Conservation (phyloP, 2,797 vertebrate species). For the Acipenser ruthenus region DNA sequence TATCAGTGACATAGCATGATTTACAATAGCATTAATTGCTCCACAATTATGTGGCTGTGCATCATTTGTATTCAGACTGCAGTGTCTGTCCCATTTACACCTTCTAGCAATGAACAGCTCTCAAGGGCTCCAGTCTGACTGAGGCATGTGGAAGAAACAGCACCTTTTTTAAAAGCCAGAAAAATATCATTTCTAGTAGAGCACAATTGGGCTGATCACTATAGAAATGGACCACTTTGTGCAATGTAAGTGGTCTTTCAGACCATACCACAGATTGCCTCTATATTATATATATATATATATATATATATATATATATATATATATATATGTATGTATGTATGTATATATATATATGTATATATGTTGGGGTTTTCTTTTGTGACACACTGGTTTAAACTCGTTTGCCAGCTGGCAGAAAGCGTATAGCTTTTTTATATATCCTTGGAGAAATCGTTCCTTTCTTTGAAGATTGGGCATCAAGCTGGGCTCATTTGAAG, state of each 20-base stretch:
- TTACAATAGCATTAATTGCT: conserved; percentile 3
- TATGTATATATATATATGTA: conserved; percentile 7
- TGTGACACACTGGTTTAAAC: conserved; percentile 10
- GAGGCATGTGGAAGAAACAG: conserved; percentile 4
- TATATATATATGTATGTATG: not conserved
- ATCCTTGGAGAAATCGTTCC: conserved; percentile 4
- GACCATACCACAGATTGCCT: not conserved
- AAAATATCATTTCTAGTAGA: conserved; percentile 7
- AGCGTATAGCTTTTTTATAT: conserved; percentile 8
- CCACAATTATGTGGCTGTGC: conserved; percentile 6
- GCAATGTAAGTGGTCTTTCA: not conserved
- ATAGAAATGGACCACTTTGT: conserved; percentile 4
- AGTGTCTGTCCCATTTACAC: conserved; percentile 6
- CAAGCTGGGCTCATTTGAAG: conserved; percentile 10
- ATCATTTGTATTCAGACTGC: conserved; percentile 7
- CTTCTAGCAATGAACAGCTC: conserved; percentile 10
- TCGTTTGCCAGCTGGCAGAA: conserved; percentile 3
- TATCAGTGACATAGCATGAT: not conserved
- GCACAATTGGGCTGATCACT: not conserved
- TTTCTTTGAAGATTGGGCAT: conserved; percentile 13
- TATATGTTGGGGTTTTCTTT: not conserved
- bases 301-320: too few species aligned
- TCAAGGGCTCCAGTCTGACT: not conserved
- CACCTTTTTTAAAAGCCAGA: conserved; percentile 1
- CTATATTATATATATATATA: conserved; percentile 2